Evolutionary conservation across 1,140 invertebrate species (phyloP), one percentile per base, ranked within the genome.

Genomic region (Euura lappo): DNA sequence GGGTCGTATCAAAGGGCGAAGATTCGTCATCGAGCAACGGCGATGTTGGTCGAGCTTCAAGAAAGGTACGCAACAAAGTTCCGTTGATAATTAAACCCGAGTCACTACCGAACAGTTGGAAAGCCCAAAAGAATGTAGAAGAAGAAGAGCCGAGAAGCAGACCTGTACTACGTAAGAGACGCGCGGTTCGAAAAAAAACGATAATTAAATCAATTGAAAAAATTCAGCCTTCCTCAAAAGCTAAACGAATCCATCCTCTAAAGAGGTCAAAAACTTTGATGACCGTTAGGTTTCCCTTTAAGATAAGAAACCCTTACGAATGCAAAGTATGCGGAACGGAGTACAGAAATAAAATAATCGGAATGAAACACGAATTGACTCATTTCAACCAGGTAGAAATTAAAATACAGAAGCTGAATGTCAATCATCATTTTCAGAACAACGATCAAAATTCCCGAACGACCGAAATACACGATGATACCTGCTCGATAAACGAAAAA

Each of bases 321-420:
- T 70, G 69, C 45, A 47, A 42, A 44, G 13, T 70, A 45, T 70
- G 69, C 69, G 46, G 46, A 13, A 45, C 45, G 3, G 77, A 74
- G n/a, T 86, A 78, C 68, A 78, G 81, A 45, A 84, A 70, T 42
- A 86, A 83, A 70, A 64, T 82, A 2, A 71, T 77, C 46, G 79
- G 78, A 28, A 72, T 80, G 8, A 71, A 77, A 6, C 86, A 87
- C 45, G 78, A 81, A 72, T 68, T 87, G 5, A 79, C 79, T 0
- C 86, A 86, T 70, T 79, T 77, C 5, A 86, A 85, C 46, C 80
- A 80, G n/a, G 76, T 79, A n/a, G 72, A 76, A 51, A 69, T 87
- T 7, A 77, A 82, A 45, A 70, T 87, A 4, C 13, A 80, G n/a
- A 81, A 78, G 70, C 43, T 84, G 51, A 60, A 60, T 60, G 6